Percentiles rank a stretch among this genome's conserved stretches.
These are phyloP conservation scores for Pseudococcus jackbeardsleyi DNA, from an alignment of 2,888 invertebrate species.

Conservation along the genomic window DNA sequence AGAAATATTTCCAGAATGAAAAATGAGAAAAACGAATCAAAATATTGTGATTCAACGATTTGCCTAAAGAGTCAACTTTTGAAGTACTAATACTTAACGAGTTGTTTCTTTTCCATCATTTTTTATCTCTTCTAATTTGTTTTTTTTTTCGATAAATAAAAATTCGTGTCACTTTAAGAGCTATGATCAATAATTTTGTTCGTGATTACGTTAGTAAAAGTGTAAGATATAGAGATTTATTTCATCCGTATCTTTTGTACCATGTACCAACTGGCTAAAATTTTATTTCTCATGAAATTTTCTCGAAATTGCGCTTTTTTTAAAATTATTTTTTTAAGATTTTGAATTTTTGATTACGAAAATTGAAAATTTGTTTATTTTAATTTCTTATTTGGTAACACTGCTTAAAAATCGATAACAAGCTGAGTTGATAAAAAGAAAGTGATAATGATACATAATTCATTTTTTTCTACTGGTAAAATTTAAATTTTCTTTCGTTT, in stretches of 20 bases:
- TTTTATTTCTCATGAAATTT: too few species aligned
- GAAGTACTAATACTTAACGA: neutral
- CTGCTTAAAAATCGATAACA: neutral
- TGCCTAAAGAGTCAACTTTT: neutral
- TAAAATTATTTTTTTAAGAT: neutral
- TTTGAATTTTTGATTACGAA: neutral
- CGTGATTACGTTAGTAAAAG: too few species aligned
- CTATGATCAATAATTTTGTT: too few species aligned
- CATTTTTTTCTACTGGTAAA: neutral
- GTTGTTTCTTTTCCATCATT: neutral
- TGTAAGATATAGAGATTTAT: neutral
- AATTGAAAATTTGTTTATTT: neutral
- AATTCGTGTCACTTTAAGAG: neutral
- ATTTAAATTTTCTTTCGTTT: neutral
- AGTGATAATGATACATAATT: neutral
- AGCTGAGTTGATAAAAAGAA: neutral
- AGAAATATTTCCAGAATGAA: constrained; percentile 20
- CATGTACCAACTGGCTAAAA: too few species aligned
- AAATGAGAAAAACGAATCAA: neutral
- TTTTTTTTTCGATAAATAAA: neutral
- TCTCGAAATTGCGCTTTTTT: too few species aligned
- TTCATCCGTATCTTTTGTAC: too few species aligned
- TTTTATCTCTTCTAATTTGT: neutral
- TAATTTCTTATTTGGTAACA: neutral
- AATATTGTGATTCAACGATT: neutral